These are phyloP conservation scores for Exocentrus adspersus DNA, from an alignment of 2,888 invertebrate species.

Conservation along the genomic window DNA sequence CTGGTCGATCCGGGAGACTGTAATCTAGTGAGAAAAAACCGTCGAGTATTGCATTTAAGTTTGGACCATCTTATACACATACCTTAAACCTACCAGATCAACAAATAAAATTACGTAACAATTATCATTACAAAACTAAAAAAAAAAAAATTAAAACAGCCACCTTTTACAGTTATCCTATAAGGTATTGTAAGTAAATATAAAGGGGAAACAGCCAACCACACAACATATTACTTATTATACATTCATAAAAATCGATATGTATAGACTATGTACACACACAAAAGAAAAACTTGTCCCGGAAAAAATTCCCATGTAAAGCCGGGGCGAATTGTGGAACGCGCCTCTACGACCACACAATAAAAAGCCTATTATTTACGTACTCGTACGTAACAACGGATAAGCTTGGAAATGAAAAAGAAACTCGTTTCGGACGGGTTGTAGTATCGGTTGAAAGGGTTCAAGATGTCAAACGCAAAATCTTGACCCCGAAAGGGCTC, in stretches of 20 bases:
- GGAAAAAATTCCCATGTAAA: constrained; percentile 27
- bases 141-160: no score
- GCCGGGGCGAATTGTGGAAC: constrained; percentile 30
- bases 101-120: constrained; percentile 55
- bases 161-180: constrained; percentile 54
- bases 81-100: constrained; percentile 44
- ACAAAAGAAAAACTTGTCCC: constrained; percentile 33
- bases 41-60: constrained; percentile 10
- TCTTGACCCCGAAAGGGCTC: no score
- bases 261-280: constrained; percentile 52
- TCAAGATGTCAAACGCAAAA: constrained; percentile 30
- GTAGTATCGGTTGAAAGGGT: constrained; percentile 9
- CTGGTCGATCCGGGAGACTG: no score
- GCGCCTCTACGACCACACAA: no score
- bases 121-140: constrained; percentile 54
- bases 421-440: constrained; percentile 23
- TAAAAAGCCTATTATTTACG: constrained; percentile 18
- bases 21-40: constrained; percentile 6
- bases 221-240: no score
- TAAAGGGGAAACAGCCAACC: constrained; percentile 54
- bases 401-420: neutral
- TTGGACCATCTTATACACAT: constrained; percentile 46
- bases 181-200: constrained; percentile 25
- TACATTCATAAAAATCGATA: constrained; percentile 49
- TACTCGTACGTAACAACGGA: no score